These are phyloP conservation scores for Cerastoderma edule DNA, from an alignment of 2,888 invertebrate genomes.

Conservation along the genomic window DNA sequence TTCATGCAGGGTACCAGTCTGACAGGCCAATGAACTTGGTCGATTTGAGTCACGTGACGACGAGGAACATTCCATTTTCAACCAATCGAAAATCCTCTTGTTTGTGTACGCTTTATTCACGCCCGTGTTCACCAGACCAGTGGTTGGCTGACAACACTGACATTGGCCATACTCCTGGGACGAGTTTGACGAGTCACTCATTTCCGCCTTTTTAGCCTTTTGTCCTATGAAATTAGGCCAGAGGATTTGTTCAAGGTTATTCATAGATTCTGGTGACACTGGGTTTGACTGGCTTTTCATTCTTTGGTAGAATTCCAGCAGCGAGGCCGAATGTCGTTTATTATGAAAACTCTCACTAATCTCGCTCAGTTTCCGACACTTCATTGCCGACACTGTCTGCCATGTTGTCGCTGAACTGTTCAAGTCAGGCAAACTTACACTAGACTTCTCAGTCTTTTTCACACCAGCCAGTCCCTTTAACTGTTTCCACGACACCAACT, in stretches of 20 bases:
- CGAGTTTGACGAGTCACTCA: constrained; percentile 56
- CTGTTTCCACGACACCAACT: constrained; percentile 73
- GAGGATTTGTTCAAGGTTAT: constrained; percentile 73
- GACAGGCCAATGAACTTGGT: constrained; percentile 59
- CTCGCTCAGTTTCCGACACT: constrained; percentile 59
- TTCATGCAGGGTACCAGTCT: constrained; percentile 56
- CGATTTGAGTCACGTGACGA: constrained; percentile 48
- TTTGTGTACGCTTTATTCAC: constrained; percentile 59
- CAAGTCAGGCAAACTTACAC: constrained; percentile 76
- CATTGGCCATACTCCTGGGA: constrained; percentile 56
- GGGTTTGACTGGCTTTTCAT: constrained; percentile 74
- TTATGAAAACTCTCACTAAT: constrained; percentile 73
- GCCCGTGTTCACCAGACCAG: constrained; percentile 37
- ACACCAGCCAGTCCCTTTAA: constrained; percentile 68
- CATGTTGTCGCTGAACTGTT: constrained; percentile 58
- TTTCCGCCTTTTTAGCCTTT: constrained; percentile 46
- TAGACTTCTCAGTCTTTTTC: constrained; percentile 64
- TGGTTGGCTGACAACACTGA: constrained; percentile 39
- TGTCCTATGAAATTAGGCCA: constrained; percentile 66
- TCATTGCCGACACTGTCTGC: constrained; percentile 60
- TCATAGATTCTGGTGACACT: constrained; percentile 75
- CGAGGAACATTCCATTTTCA: constrained; percentile 62
- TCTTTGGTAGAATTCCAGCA: constrained; percentile 78
- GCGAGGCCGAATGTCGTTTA: constrained; percentile 74
- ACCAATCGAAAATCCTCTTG: constrained; percentile 66